Percentiles rank a stretch among this genome's conserved stretches.
phyloP scores from a whole-genome alignment of 2,797 vertebrate genomes.

The Eospalax fontanierii region DNA sequence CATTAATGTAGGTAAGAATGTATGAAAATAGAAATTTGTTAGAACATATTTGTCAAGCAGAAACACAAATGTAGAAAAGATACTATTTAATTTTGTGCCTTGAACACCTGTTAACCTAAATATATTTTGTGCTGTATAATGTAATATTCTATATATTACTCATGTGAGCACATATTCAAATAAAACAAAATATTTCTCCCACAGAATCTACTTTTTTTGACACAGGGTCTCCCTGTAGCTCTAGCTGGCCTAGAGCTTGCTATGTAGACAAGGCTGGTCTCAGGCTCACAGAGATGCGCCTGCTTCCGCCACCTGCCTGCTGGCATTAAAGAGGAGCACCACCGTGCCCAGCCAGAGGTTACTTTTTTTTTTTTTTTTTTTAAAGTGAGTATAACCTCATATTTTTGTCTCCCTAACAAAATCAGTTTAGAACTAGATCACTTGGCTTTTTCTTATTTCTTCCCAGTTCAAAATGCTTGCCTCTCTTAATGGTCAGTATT shows the following conservation, averaged over 20 bases:
- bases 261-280: no score
- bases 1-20: constrained; percentile 40
- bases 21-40: constrained; percentile 66
- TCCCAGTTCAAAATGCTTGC: background rate
- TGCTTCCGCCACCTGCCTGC: no score
- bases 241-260: no score
- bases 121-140: constrained; percentile 38
- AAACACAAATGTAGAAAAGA: constrained; percentile 67
- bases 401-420: background rate
- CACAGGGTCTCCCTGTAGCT: no score
- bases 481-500: background rate
- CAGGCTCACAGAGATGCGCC: no score
- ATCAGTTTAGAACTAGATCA: background rate
- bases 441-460: background rate
- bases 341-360: no score
- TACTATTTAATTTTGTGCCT: constrained; percentile 67
- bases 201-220: background rate
- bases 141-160: constrained; percentile 27
- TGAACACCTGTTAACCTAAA: constrained; percentile 74
- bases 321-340: no score
- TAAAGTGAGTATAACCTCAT: background rate
- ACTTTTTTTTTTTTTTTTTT: no score
- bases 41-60: constrained; percentile 56
- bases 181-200: constrained; percentile 50
- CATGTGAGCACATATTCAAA: constrained; percentile 34